These are phyloP conservation scores for Menidia beryllina DNA, from an alignment of 2,113 vertebrate genomes.

Conservation along the genomic window DNA sequence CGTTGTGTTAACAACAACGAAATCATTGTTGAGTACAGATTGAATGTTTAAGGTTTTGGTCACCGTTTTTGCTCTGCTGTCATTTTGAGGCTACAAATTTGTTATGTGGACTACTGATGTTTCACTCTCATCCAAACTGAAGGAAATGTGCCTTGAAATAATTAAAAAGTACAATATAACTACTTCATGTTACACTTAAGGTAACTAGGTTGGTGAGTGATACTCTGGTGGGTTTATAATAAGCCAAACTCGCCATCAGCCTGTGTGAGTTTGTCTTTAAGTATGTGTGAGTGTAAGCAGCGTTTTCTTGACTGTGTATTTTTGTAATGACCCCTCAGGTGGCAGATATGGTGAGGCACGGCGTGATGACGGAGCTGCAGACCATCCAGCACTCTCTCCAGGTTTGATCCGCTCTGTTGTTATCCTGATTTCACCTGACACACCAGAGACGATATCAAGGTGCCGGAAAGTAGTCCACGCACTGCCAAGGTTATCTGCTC, in stretches of 20 bases:
- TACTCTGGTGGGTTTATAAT: background rate
- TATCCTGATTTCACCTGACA: slow-evolving; percentile 17
- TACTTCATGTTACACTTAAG: no score
- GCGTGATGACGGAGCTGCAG: slow-evolving; percentile 68
- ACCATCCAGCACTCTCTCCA: slow-evolving; percentile 65
- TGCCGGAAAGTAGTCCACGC: slow-evolving; percentile 3
- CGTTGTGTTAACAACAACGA: background rate
- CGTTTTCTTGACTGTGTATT: slow-evolving; percentile 11
- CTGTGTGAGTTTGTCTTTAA: background rate
- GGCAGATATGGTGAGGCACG: slow-evolving; percentile 78
- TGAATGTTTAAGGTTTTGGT: no score
- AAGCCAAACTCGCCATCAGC: background rate
- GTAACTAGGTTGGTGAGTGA: background rate
- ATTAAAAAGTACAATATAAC: background rate
- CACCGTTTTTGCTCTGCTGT: background rate
- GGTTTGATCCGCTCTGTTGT: slow-evolving; percentile 59
- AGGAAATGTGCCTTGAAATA: background rate
- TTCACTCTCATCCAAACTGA: background rate
- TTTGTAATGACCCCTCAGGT: slow-evolving; percentile 51
- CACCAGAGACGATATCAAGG: background rate
- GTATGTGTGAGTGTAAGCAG: background rate
- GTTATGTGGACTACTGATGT: background rate
- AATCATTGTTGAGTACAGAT: background rate
- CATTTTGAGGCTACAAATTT: background rate
- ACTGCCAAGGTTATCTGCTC: slow-evolving; percentile 5